These are phyloP conservation scores for Tapirus indicus DNA, from an alignment of 2,797 vertebrate genomes.

Conservation along the genomic window DNA sequence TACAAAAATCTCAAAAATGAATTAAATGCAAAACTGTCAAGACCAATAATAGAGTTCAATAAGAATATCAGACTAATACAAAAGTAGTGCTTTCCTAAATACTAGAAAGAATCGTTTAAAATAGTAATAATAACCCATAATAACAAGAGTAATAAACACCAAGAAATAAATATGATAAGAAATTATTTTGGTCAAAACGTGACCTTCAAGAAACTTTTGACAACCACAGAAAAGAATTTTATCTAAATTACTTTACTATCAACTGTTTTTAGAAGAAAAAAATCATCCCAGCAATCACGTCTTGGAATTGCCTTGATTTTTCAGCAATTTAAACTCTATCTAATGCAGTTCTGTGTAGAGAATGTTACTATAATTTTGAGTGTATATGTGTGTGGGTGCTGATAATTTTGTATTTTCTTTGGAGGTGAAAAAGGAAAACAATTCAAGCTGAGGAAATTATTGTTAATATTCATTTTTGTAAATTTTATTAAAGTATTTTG, in stretches of 20 bases:
- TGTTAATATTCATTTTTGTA: no score
- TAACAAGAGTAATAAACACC: neutral
- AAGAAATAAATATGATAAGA: neutral
- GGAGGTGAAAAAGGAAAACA: no score
- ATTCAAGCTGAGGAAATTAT: no score
- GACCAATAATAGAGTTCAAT: neutral
- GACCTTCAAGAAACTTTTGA: neutral
- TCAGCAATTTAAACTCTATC: neutral
- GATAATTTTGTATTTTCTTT: no score
- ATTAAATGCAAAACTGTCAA: neutral
- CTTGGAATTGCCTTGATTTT: slow-evolving; percentile 59
- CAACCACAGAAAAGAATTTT: neutral
- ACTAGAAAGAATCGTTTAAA: neutral
- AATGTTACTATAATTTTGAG: slow-evolving; percentile 43
- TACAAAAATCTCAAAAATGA: neutral
- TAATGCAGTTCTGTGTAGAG: neutral
- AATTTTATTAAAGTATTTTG: no score
- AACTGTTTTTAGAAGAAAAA: slow-evolving; percentile 2
- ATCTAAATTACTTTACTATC: slow-evolving; percentile 20
- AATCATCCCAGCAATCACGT: neutral
- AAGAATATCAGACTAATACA: neutral
- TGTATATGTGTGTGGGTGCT: no score
- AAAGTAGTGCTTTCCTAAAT: neutral
- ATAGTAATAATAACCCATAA: neutral
- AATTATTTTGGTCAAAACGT: neutral